Evolutionary conservation across 2,797 vertebrate genomes (phyloP).

Genomic region (Allobates femoralis): DNA sequence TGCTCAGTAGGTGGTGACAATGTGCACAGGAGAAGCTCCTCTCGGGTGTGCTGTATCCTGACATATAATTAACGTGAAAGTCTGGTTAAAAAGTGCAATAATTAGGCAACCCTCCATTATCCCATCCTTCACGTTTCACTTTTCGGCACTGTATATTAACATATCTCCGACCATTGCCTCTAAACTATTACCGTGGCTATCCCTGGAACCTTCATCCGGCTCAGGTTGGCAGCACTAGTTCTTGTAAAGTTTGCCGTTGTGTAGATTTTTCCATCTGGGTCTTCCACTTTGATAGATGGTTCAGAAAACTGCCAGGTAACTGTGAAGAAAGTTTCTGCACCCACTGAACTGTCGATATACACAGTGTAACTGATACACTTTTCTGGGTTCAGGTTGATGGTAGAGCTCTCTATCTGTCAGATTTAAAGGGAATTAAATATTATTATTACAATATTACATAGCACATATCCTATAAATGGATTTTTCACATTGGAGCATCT

Average conservation of each 20-base stretch:
- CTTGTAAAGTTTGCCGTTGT: slow-evolving; percentile 56
- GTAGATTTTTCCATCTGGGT: slow-evolving; percentile 71
- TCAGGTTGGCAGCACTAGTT: slow-evolving; percentile 45
- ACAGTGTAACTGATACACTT: slow-evolving; percentile 73
- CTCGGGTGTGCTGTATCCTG: background rate
- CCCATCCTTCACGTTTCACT: too few relatives aligned
- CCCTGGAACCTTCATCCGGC: slow-evolving; percentile 70
- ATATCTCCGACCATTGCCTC: too few relatives aligned
- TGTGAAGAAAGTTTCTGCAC: slow-evolving; percentile 75
- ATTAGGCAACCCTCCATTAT: background rate
- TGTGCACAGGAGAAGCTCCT: too few relatives aligned
- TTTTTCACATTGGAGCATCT: too few relatives aligned
- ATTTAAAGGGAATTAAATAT: background rate
- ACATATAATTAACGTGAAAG: background rate
- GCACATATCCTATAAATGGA: too few relatives aligned
- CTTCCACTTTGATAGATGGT: slow-evolving; percentile 63
- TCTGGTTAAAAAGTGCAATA: background rate
- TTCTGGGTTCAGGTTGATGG: slow-evolving; percentile 2
- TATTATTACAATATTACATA: background rate
- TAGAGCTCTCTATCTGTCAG: slow-evolving; percentile 76
- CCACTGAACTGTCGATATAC: slow-evolving; percentile 73
- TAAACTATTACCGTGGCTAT: slow-evolving; percentile 72
- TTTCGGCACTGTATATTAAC: too few relatives aligned
- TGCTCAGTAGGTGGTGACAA: too few relatives aligned
- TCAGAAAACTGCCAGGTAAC: slow-evolving; percentile 68